These are phyloP conservation scores for Holothuria leucospilota DNA, from an alignment of 53 echinoderm and acorn worm species.

Conservation along the genomic window DNA sequence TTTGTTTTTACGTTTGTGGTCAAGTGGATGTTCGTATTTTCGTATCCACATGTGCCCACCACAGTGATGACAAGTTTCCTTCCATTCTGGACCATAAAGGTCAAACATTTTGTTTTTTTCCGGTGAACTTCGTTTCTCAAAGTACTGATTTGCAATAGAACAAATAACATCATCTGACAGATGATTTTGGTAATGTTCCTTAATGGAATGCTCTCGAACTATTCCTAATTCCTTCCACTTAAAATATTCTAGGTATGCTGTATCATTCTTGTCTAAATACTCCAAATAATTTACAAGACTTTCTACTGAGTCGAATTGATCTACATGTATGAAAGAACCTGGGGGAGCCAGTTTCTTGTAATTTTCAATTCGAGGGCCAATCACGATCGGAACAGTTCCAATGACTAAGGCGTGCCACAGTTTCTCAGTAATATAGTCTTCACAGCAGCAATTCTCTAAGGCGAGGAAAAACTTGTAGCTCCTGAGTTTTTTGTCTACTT, in stretches of 20 bases:
- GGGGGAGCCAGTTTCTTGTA: constrained; percentile 21
- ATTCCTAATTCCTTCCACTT: constrained; percentile 17
- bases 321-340: constrained; percentile 23
- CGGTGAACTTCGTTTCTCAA: background rate
- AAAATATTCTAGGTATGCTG: constrained; percentile 27
- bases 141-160: constrained; percentile 14
- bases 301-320: constrained; percentile 11
- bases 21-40: background rate
- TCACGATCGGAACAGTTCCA: constrained; percentile 22
- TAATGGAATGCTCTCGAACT: constrained; percentile 18
- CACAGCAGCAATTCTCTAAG: constrained; percentile 27
- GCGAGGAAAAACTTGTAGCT: constrained; percentile 29
- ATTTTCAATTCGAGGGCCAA: constrained; percentile 36
- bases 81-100: constrained; percentile 27
- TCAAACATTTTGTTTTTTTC: constrained; percentile 11
- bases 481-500: background rate
- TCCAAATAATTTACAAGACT: constrained; percentile 2
- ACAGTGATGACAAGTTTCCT: constrained; percentile 35
- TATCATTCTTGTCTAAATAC: constrained; percentile 13
- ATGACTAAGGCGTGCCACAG: constrained; percentile 23
- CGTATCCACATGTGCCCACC: constrained; percentile 6
- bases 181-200: constrained; percentile 28
- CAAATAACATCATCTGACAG: constrained; percentile 29
- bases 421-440: constrained; percentile 34
- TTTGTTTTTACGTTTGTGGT: constrained; percentile 5